These are phyloP conservation scores for Geopemphigus sp. DNA, from an alignment of 1,140 invertebrate species.

Conservation along the genomic window DNA sequence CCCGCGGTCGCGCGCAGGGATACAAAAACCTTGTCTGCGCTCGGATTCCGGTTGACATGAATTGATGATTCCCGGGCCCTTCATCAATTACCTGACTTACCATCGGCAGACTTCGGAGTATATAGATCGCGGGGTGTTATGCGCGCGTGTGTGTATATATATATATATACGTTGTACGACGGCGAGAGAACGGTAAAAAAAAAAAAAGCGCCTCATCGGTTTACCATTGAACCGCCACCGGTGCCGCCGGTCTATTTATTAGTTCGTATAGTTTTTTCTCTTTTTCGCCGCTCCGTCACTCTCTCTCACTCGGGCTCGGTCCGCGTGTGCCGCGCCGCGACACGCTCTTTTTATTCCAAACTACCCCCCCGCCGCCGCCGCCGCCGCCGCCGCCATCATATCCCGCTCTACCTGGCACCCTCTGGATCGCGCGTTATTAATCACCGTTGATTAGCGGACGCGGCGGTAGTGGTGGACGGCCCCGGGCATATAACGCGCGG, in stretches of 20 bases:
- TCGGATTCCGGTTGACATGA: conserved; percentile 47
- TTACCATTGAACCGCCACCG: conserved; percentile 43
- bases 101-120: background rate
- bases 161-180: background rate
- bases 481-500: background rate
- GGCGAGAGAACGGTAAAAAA: background rate
- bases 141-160: background rate
- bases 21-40: conserved; percentile 41
- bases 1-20: background rate
- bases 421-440: conserved; percentile 45
- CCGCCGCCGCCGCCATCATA: no score
- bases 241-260: conserved; percentile 32
- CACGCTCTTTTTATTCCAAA: conserved; percentile 35
- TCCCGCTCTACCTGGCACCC: no score
- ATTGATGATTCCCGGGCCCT: conserved; percentile 44
- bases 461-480: no score
- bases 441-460: conserved; percentile 48
- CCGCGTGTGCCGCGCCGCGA: conserved; percentile 1
- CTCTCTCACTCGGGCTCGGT: background rate
- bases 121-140: background rate
- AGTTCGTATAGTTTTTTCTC: conserved; percentile 29
- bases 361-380: background rate
- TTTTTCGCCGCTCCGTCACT: background rate
- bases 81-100: conserved; percentile 49
- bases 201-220: conserved; percentile 22